A percentile compares a stretch with the other conserved stretches of the same genome.
These are phyloP conservation scores for Sebastes hopkinsi DNA, from an alignment of 2,797 vertebrate species.

Conservation along the genomic window DNA sequence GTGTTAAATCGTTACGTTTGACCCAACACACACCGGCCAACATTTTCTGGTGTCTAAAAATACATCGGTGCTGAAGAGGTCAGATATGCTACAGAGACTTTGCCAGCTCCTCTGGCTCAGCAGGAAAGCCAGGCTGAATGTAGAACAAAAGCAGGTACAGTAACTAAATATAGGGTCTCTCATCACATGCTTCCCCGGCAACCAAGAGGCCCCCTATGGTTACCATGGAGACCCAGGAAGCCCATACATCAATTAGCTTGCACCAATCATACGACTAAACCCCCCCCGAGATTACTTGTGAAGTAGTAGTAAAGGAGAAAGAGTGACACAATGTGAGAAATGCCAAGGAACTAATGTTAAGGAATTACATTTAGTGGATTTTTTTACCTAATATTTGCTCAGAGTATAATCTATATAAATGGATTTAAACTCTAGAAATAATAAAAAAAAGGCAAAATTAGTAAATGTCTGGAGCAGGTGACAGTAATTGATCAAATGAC, in stretches of 20 bases:
- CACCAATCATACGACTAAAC: neutral
- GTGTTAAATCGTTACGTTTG: slow-evolving; percentile 25
- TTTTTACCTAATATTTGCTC: neutral
- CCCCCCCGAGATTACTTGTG: neutral
- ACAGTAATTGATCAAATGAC: neutral
- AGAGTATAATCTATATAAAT: neutral
- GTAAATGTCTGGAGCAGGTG: neutral
- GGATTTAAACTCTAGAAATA: neutral
- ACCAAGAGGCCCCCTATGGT: slow-evolving; percentile 42
- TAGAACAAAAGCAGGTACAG: slow-evolving; percentile 49
- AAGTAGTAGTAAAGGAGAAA: neutral
- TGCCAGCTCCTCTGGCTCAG: slow-evolving; percentile 30
- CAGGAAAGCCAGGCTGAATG: slow-evolving; percentile 31
- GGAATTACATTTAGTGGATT: neutral
- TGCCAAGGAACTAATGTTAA: neutral
- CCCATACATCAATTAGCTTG: slow-evolving; percentile 9
- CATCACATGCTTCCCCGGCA: slow-evolving; percentile 40
- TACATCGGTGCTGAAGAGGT: slow-evolving; percentile 24
- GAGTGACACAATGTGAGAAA: slow-evolving; percentile 15
- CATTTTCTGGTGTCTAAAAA: slow-evolving; percentile 37
- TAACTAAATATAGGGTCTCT: slow-evolving; percentile 55
- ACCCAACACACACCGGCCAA: slow-evolving; percentile 27
- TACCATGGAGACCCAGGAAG: slow-evolving; percentile 62
- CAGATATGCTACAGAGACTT: slow-evolving; percentile 21
- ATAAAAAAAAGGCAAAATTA: neutral